These are phyloP conservation scores for Myotis daubentonii DNA, from an alignment of 2,797 vertebrate genomes.

Conservation along the genomic window DNA sequence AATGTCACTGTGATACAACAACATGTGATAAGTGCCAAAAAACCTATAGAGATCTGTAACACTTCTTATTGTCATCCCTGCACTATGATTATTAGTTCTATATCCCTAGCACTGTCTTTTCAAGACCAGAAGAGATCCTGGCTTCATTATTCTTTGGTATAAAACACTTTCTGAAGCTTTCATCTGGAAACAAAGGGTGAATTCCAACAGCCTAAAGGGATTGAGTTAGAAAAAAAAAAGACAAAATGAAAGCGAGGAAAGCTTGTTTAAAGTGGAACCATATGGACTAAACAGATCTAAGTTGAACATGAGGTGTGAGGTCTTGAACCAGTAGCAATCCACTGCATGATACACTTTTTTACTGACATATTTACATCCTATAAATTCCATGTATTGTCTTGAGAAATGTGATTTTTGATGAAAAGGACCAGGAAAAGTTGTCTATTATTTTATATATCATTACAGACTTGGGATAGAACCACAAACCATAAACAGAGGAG, in stretches of 20 bases:
- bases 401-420: conserved; percentile 36
- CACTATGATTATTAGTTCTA: not conserved
- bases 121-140: not conserved
- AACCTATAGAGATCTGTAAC: not conserved
- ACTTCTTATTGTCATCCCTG: not conserved
- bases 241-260: not conserved
- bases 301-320: not conserved
- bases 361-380: conserved; percentile 18
- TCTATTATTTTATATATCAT: conserved; percentile 72
- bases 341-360: not conserved
- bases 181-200: not conserved
- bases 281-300: not conserved
- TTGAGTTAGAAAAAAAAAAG: not conserved
- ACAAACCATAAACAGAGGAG: conserved; percentile 71
- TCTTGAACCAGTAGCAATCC: not conserved
- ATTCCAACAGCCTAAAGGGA: not conserved
- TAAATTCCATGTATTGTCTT: conserved; percentile 32
- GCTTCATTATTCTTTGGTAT: not conserved
- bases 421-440: conserved; percentile 34
- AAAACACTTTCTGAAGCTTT: not conserved
- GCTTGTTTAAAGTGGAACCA: not conserved
- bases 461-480: conserved; percentile 72
- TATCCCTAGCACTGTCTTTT: not conserved
- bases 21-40: not conserved
- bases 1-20: not conserved